Conservation (phyloP, 2,888 invertebrate species). For the Cotesia congregata region DNA sequence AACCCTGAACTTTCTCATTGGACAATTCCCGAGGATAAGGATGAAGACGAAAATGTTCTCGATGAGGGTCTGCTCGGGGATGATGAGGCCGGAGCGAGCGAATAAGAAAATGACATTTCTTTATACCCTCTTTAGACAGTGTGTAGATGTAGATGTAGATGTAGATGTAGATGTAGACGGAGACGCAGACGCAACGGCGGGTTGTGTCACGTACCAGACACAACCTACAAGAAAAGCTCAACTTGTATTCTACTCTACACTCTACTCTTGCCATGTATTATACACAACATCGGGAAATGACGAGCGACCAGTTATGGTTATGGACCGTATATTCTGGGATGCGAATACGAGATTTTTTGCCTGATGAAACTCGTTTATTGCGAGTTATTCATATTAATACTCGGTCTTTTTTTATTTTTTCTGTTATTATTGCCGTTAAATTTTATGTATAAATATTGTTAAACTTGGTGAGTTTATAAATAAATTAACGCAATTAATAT, state of each 20-base stretch:
- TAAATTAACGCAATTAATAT: background rate
- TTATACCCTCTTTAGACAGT: background rate
- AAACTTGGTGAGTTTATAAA: background rate
- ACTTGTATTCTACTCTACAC: background rate
- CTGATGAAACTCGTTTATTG: conserved; percentile 13
- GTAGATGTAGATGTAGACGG: background rate
- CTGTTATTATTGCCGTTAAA: background rate
- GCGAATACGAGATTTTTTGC: conserved; percentile 18
- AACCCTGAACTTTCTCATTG: conserved; percentile 38
- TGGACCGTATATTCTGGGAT: conserved; percentile 15
- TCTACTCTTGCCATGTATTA: background rate
- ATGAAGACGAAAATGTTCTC: background rate
- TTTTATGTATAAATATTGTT: background rate
- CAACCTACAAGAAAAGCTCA: conserved; percentile 16
- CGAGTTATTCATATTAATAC: conserved; percentile 4
- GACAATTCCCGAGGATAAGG: conserved; percentile 10
- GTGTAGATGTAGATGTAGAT: background rate
- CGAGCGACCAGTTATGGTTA: conserved; percentile 24
- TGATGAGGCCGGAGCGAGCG: background rate
- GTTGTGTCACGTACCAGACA: conserved; percentile 36
- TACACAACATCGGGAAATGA: conserved; percentile 19
- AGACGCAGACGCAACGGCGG: background rate
- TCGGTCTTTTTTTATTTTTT: background rate
- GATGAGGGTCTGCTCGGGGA: background rate
- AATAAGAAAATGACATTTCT: conserved; percentile 1